Conservation (phyloP, 2,113 vertebrate genomes). For the Perognathus longimembris region DNA sequence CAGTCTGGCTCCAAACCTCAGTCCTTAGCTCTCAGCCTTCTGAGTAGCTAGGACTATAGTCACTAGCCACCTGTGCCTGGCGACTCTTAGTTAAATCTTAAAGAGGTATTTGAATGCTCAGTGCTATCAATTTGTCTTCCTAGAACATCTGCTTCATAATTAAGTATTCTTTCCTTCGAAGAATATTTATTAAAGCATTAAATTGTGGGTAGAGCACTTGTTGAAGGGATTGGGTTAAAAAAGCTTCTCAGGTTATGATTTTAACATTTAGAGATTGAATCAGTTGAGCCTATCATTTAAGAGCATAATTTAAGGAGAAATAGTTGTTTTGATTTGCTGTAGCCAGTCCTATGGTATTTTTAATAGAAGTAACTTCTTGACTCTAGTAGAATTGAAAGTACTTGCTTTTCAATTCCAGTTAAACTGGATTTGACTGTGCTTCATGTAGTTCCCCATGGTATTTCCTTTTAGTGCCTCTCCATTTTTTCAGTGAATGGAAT, state of each 20-base stretch:
- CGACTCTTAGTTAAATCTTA: conserved; percentile 10
- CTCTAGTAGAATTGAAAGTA: background rate
- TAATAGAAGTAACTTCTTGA: conserved; percentile 45
- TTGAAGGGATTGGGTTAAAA: background rate
- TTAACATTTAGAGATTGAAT: conserved; percentile 39
- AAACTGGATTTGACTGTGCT: conserved; percentile 24
- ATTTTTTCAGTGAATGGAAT: conserved; percentile 26
- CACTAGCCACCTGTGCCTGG: too few species aligned
- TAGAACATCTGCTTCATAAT: background rate
- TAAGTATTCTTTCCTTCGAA: conserved; percentile 22
- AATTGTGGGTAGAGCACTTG: conserved; percentile 37
- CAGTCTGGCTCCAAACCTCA: too few species aligned
- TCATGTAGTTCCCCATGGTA: conserved; percentile 10
- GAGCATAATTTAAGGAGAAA: background rate
- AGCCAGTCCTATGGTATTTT: background rate
- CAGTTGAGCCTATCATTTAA: background rate
- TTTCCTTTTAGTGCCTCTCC: background rate
- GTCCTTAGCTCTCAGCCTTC: too few species aligned
- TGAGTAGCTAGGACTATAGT: too few species aligned
- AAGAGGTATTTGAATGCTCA: conserved; percentile 5
- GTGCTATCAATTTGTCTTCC: conserved; percentile 42
- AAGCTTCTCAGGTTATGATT: background rate
- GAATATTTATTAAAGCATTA: conserved; percentile 15
- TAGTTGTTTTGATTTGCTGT: conserved; percentile 45
- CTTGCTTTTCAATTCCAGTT: conserved; percentile 49